Evolutionary conservation across 2,797 vertebrate species (phyloP), one percentile per base, ranked within the genome.

Genomic region (Paguma larvata): DNA sequence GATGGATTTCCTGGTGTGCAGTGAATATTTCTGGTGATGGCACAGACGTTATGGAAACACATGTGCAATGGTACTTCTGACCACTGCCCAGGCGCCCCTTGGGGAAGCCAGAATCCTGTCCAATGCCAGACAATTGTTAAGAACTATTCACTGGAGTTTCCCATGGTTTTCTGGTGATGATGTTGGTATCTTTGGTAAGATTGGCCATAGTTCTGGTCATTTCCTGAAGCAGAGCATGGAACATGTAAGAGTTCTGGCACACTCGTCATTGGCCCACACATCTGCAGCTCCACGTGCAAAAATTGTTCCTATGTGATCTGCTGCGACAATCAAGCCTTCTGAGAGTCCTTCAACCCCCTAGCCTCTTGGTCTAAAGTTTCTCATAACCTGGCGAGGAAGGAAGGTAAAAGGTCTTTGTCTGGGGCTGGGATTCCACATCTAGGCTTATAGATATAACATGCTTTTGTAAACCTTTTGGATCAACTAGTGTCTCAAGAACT

Each of bases 61-160:
- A 1, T 2, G 0, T 11, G 11, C 0, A 2, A 21, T 8, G 0
- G 25, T 23, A 63, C 46, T 73, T 53, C 75, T 72, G 70, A 63
- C 12, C 16, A 21, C 44, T 65, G 51, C 53, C 27, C 48, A 30
- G 30, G 44, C n/a, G 27, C 30, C 44, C 32, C 68, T 10, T 19
- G 25, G 56, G 79, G 46, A 77, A 89, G 62, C 19, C 9, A 32
- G 73, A 44, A 34, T n/a, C 34, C 5, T 14, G 16, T 34, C 65
- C 72, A 80, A n/a, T 7, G 46, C 27, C 32, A 19, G 72, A 46
- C 14, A 18, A 0, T 34, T 53, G n/a, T 38, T 41, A 27, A 51
- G 51, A n/a, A 6, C 46, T 32, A 0, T 56, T 30, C 4, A 13
- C 46, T 32, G 51, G 32, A 53, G 16, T 75, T 77, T 41, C 11